A percentile compares a stretch with the other conserved stretches of the same genome.
Evolutionary conservation across 2,797 vertebrate genomes (phyloP).

Genomic region (Chrysocyon brachyurus): DNA sequence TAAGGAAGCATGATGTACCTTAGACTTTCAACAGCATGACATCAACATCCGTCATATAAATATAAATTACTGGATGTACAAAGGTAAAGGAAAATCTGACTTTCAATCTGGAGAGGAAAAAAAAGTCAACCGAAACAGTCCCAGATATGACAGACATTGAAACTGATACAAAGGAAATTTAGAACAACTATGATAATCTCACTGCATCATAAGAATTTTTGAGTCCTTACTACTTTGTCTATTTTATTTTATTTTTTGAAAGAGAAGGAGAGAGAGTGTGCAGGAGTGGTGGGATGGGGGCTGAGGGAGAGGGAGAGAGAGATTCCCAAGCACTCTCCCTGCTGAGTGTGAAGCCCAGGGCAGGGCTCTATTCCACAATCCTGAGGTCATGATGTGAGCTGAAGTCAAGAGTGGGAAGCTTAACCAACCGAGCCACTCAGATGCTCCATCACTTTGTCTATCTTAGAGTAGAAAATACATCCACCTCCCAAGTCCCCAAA

Average conservation of each 20-base stretch:
- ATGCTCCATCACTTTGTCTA: neutral
- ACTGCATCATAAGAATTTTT: neutral
- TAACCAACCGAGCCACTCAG: neutral
- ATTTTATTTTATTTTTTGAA: neutral
- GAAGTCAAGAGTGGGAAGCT: neutral
- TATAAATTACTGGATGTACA: neutral
- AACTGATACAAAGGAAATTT: neutral
- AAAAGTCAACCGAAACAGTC: neutral
- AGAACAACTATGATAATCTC: neutral
- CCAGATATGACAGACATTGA: neutral
- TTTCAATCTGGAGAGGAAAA: neutral
- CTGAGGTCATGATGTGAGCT: neutral
- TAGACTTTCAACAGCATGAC: neutral
- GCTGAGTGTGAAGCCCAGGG: neutral
- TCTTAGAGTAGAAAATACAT: neutral
- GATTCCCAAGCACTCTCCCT: neutral
- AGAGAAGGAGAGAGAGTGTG: neutral
- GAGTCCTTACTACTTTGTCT: neutral
- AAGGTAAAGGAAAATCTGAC: neutral
- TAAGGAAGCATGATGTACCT: neutral
- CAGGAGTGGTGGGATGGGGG: neutral
- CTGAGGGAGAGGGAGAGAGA: neutral
- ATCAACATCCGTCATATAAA: neutral
- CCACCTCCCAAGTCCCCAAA: neutral
- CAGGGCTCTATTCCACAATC: neutral